phyloP scores from a whole-genome alignment of 2,113 vertebrate genomes.

The Melierax canorus region DNA sequence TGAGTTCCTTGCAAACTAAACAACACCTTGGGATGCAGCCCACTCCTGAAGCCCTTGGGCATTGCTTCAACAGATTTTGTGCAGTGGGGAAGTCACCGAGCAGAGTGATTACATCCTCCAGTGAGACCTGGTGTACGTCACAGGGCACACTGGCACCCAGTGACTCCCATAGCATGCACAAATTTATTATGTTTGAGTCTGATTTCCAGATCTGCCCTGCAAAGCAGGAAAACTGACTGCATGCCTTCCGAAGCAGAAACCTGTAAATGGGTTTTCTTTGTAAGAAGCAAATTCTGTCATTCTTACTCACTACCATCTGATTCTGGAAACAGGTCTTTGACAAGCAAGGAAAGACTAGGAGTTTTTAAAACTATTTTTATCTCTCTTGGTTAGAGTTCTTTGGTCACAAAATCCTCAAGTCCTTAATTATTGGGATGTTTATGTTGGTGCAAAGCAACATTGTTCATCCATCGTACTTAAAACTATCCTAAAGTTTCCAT shows the following conservation, averaged over 20 bases:
- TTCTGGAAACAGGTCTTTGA: neutral
- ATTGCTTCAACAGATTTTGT: neutral
- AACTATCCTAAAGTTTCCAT: neutral
- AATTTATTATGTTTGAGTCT: neutral
- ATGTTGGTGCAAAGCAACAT: neutral
- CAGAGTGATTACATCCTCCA: neutral
- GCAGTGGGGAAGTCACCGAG: neutral
- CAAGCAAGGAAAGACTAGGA: neutral
- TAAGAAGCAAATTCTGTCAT: neutral
- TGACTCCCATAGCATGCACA: neutral
- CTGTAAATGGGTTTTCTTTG: neutral
- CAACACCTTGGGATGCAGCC: neutral
- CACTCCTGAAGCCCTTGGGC: neutral
- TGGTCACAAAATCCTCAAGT: neutral
- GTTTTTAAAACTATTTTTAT: neutral
- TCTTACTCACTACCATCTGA: neutral
- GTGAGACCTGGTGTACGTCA: too few relatives aligned
- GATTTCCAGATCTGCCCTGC: neutral
- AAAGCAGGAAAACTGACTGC: neutral
- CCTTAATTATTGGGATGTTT: neutral
- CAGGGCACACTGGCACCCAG: neutral
- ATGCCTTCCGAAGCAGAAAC: neutral
- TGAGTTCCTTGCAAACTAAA: neutral
- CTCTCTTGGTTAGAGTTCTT: neutral
- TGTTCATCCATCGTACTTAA: neutral